Conservation (phyloP, 2,888 invertebrate species). For the Drosophila parthenogenetica region DNA sequence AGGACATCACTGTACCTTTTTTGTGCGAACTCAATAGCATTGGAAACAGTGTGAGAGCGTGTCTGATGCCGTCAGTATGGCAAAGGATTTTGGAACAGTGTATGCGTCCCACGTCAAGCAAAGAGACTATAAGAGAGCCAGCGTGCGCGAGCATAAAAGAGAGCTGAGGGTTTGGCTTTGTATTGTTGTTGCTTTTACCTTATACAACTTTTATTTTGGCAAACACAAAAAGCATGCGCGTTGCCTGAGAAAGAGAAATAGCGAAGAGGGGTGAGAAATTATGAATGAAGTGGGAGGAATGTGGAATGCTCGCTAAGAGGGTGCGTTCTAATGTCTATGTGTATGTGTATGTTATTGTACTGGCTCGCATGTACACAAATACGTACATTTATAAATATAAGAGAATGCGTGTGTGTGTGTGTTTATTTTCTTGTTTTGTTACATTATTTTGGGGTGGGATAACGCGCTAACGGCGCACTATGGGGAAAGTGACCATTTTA, state of each 20-base stretch:
- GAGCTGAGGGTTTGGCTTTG: constrained; percentile 19
- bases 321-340: constrained; percentile 39
- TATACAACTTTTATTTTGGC: constrained; percentile 65
- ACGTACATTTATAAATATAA: background rate
- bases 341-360: constrained; percentile 16
- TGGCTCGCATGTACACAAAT: constrained; percentile 6
- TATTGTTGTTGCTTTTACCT: constrained; percentile 19
- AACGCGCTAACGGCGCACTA: constrained; percentile 31
- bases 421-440: constrained; percentile 73
- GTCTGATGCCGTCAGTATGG: constrained; percentile 7
- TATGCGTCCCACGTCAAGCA: constrained; percentile 12
- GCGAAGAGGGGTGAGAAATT: constrained; percentile 3
- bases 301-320: constrained; percentile 47
- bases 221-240: constrained; percentile 64
- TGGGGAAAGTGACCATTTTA: no score
- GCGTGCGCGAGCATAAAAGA: constrained; percentile 37
- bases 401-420: constrained; percentile 42
- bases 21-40: background rate
- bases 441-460: constrained; percentile 42
- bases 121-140: constrained; percentile 14
- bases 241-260: constrained; percentile 24
- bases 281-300: background rate
- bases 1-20: background rate
- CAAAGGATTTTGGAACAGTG: constrained; percentile 33
- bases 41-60: constrained; percentile 8